Percentiles rank a stretch among this genome's conserved stretches.
Evolutionary conservation across 2,113 vertebrate genomes (phyloP).

Genomic region (Macquaria ambigua): DNA sequence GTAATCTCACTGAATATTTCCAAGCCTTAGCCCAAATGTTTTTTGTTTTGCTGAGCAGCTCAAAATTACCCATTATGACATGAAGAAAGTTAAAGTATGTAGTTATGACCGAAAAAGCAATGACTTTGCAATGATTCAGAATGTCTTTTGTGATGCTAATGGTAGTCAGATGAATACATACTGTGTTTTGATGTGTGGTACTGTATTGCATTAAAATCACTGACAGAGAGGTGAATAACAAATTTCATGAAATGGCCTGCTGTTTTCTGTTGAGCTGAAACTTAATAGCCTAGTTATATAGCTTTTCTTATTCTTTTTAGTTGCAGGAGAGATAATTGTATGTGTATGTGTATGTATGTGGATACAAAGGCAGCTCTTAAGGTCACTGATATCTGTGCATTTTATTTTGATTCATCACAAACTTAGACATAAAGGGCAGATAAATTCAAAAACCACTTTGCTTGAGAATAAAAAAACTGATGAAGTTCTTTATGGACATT

Average conservation of each 20-base stretch:
- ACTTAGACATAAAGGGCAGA: not conserved
- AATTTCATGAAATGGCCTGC: conserved; percentile 28
- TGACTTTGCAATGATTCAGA: conserved; percentile 35
- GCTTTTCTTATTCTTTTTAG: not conserved
- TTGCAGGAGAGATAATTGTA: conserved; percentile 13
- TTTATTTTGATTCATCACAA: conserved; percentile 17
- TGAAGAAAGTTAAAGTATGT: conserved; percentile 15
- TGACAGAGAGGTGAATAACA: conserved; percentile 24
- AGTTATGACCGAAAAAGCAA: conserved; percentile 20
- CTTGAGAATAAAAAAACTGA: not conserved
- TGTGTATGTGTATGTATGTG: conserved; percentile 1
- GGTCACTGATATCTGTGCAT: not conserved
- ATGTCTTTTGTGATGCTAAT: conserved; percentile 44
- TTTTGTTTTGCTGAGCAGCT: conserved; percentile 32
- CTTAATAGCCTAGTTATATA: not conserved
- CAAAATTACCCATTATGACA: conserved; percentile 32
- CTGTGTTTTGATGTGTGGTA: conserved; percentile 3
- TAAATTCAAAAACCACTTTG: not conserved
- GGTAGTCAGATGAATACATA: conserved; percentile 45
- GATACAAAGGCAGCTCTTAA: conserved; percentile 14
- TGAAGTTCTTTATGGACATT: not conserved
- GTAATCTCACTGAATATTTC: conserved; percentile 1
- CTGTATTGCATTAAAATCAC: conserved; percentile 35
- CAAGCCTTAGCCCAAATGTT: conserved; percentile 31
- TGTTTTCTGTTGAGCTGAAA: conserved; percentile 41